A percentile compares a stretch with the other conserved stretches of the same genome.
phyloP scores from a whole-genome alignment of 2,113 vertebrate species.

The Xenopus borealis region DNA sequence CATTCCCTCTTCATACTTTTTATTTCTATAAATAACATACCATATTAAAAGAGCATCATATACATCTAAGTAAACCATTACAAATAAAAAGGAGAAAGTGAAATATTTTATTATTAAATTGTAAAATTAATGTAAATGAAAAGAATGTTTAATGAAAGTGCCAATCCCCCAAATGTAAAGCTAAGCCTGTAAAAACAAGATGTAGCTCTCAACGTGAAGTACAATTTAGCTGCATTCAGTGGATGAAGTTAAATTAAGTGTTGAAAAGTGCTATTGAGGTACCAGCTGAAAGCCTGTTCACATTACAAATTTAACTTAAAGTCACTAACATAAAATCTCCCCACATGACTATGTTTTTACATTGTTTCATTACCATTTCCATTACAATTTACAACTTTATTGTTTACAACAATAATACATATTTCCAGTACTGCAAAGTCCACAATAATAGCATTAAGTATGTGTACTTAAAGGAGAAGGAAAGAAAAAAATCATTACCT shows the following conservation, averaged over 20 bases:
- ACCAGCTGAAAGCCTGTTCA: not conserved
- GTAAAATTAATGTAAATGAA: not conserved
- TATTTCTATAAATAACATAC: too few species aligned
- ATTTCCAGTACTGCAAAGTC: too few species aligned
- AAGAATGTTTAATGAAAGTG: slow-evolving; percentile 12
- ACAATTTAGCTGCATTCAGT: slow-evolving; percentile 26
- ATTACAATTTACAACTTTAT: not conserved
- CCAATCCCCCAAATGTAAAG: not conserved
- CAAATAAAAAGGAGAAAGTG: not conserved
- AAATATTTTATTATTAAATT: slow-evolving; percentile 2
- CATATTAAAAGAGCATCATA: not conserved
- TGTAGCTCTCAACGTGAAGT: not conserved
- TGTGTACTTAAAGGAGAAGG: too few species aligned
- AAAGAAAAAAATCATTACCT: too few species aligned
- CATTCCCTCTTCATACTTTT: too few species aligned
- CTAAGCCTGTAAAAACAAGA: slow-evolving; percentile 5
- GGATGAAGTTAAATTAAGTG: slow-evolving; percentile 31
- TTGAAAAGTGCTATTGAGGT: slow-evolving; percentile 3
- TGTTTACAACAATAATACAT: not conserved
- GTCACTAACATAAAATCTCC: not conserved
- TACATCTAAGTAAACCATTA: not conserved
- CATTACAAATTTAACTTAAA: slow-evolving; percentile 8
- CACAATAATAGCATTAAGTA: too few species aligned
- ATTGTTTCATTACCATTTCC: not conserved
- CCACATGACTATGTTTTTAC: slow-evolving; percentile 8